Evolutionary conservation across 2,797 vertebrate species (phyloP).

Genomic region (Fringilla coelebs): DNA sequence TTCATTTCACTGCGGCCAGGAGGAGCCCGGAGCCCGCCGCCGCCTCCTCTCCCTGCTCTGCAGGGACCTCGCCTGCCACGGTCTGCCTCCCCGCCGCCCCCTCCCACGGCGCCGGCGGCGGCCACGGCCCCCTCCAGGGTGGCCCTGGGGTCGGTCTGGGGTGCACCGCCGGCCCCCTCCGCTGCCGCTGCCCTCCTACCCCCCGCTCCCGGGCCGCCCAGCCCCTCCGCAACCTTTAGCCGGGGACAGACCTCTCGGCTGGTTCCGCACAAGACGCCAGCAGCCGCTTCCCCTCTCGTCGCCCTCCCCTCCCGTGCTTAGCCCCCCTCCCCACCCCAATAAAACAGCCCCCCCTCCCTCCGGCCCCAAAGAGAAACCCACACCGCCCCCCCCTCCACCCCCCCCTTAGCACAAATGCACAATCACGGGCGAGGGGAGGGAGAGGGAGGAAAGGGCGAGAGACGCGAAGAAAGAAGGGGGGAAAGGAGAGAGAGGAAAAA

Average conservation of each 20-base stretch:
- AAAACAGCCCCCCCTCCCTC: background rate
- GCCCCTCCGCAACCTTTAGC: conserved; percentile 88
- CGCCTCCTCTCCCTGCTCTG: conserved; percentile 59
- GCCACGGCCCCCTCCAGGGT: background rate
- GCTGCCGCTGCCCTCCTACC: background rate
- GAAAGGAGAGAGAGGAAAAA: conserved; percentile 68
- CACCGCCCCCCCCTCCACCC: conserved; percentile 6
- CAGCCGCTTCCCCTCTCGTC: conserved; percentile 55
- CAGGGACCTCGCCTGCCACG: conserved; percentile 76
- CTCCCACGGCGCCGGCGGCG: conserved; percentile 7
- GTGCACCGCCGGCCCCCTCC: background rate
- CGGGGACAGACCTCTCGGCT: conserved; percentile 81
- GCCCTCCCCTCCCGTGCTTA: conserved; percentile 34
- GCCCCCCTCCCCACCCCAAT: conserved; percentile 18
- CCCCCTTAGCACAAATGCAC: background rate
- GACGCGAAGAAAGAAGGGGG: background rate
- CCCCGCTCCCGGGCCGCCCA: conserved; percentile 74
- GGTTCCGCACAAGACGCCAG: conserved; percentile 61
- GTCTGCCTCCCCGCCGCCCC: conserved; percentile 41
- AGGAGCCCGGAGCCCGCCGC: conserved; percentile 39
- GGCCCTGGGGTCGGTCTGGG: conserved; percentile 27
- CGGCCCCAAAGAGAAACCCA: background rate
- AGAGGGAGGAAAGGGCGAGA: conserved; percentile 2
- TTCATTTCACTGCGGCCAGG: conserved; percentile 88
- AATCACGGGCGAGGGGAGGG: background rate